phyloP scores from a whole-genome alignment of 2,113 vertebrate species.

The Pitta sordida region DNA sequence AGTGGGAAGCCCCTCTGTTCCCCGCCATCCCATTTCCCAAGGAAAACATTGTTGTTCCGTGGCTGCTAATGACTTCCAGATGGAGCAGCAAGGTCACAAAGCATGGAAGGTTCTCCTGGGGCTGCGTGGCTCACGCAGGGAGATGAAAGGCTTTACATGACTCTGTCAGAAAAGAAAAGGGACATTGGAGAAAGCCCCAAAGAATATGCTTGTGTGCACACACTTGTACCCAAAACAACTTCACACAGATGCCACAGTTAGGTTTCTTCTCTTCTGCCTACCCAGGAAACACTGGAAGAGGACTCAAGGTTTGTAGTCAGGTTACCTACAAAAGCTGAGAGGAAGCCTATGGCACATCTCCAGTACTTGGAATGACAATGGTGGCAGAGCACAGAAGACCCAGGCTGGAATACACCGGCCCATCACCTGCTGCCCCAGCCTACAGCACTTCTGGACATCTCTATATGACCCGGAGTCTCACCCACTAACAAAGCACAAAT shows the following conservation, averaged over 20 bases:
- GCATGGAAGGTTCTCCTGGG: neutral
- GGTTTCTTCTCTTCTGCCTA: neutral
- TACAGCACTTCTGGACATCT: neutral
- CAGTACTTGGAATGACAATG: neutral
- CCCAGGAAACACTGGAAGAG: neutral
- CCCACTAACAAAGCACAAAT: neutral
- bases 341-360: neutral
- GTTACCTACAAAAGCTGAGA: neutral
- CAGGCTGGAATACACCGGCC: neutral
- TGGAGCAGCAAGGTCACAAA: neutral
- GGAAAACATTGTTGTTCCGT: neutral
- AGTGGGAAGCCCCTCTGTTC: neutral
- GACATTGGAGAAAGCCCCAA: neutral
- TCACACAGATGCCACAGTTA: neutral
- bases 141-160: neutral
- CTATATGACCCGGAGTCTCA: neutral
- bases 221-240: neutral
- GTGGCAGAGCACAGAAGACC: neutral
- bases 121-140: accelerated
- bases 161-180: neutral
- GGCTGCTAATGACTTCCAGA: constrained; percentile 42
- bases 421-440: neutral
- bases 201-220: accelerated
- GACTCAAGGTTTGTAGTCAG: accelerated
- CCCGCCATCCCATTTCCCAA: neutral